phyloP scores from a whole-genome alignment of 1,140 invertebrate species.

The Hycleus cichorii region DNA sequence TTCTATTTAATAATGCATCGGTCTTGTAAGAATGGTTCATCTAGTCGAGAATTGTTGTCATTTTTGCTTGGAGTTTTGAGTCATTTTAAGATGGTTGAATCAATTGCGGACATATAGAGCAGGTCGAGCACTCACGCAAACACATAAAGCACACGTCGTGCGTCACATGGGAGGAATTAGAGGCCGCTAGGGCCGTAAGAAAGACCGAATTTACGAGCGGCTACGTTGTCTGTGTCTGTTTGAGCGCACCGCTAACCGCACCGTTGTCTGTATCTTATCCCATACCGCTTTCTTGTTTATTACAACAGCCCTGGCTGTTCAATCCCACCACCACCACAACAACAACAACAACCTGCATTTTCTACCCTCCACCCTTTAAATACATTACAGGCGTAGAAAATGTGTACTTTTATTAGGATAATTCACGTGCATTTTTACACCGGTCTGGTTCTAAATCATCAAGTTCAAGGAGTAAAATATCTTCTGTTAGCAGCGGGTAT shows the following conservation, averaged over 20 bases:
- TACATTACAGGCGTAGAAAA: slow-evolving; percentile 2
- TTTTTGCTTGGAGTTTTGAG: not conserved
- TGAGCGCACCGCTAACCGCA: slow-evolving; percentile 25
- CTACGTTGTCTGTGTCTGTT: slow-evolving; percentile 25
- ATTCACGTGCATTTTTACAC: slow-evolving; percentile 6
- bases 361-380: slow-evolving; percentile 3
- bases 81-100: slow-evolving; percentile 17
- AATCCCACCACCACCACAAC: slow-evolving; percentile 2
- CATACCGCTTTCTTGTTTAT: slow-evolving; percentile 20
- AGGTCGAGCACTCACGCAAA: slow-evolving; percentile 33
- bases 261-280: slow-evolving; percentile 15
- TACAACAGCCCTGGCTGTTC: slow-evolving; percentile 16
- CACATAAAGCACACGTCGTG: slow-evolving; percentile 36
- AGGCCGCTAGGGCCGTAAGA: slow-evolving; percentile 35
- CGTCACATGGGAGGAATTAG: slow-evolving; percentile 38
- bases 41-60: too few species aligned
- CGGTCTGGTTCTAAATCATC: slow-evolving; percentile 3
- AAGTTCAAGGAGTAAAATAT: slow-evolving; percentile 9
- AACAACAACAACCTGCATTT: not conserved
- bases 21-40: too few species aligned
- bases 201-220: slow-evolving; percentile 35
- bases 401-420: not conserved
- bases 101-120: slow-evolving; percentile 32
- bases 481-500: not conserved
- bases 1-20: too few species aligned